Evolutionary conservation across 2,888 invertebrate genomes (phyloP).

Genomic region (Pterostichus madidus): DNA sequence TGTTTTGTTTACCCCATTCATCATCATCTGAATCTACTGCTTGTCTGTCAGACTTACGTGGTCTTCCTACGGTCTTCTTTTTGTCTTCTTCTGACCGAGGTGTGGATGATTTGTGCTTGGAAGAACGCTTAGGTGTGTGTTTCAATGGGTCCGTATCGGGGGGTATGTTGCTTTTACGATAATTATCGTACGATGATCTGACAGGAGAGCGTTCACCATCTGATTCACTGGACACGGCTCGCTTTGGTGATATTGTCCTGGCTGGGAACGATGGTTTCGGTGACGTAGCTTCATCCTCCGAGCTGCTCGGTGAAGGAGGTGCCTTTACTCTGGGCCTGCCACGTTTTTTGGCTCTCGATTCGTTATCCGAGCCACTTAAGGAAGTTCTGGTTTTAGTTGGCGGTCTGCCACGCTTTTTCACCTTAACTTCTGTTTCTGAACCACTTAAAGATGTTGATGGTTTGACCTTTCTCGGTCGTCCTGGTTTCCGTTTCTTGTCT

Average conservation of each 20-base stretch:
- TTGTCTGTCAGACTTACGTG: conserved; percentile 68
- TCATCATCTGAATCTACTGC: conserved; percentile 73
- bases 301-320: conserved; percentile 73
- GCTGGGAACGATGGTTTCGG: conserved; percentile 72
- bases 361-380: conserved; percentile 73
- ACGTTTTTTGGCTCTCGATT: conserved; percentile 72
- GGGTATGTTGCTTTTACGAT: conserved; percentile 69
- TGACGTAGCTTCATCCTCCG: conserved; percentile 74
- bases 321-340: conserved; percentile 72
- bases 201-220: conserved; percentile 71
- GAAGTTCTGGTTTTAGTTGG: conserved; percentile 70
- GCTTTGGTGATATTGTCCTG: conserved; percentile 71
- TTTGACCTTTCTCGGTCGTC: conserved; percentile 77
- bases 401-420: conserved; percentile 71
- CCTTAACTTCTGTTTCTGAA: conserved; percentile 69
- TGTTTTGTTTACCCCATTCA: conserved; percentile 74
- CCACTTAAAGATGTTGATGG: conserved; percentile 68
- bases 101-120: conserved; percentile 70
- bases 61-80: conserved; percentile 67
- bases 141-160: conserved; percentile 70
- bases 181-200: conserved; percentile 62
- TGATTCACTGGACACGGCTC: conserved; percentile 70
- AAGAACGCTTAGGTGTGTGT: conserved; percentile 69
- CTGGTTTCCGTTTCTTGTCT: conserved; percentile 73
- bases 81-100: conserved; percentile 70